Base-by-base conservation (phyloP, 2,888 invertebrate genomes). In the Mesorhabditis spiculigera region DNA sequence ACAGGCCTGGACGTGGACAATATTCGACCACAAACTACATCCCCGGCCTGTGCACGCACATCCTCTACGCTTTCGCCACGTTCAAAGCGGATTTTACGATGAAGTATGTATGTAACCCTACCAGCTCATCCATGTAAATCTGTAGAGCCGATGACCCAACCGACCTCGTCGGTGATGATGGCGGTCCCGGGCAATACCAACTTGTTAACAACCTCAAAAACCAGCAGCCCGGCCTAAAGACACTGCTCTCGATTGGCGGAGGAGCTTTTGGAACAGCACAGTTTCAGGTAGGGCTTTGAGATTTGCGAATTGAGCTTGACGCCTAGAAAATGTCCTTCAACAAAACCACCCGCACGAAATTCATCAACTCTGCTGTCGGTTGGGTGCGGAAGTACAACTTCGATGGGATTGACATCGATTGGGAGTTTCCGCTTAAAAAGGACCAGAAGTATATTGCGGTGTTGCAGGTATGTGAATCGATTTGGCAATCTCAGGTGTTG, bases 31-130 rank as follows among this genome's bases (percentile, higher is more conserved):
- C 95, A 87, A 93, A 95, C 86, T 94, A 96, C 79, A 92, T 93
- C 71, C 92, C 94, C 0, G 92, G 93, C 86, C 90, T 95, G 43
- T 96, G 96, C 88, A 95, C 95, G 0, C 96, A 96, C 88, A 88
- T 96, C 79, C 93, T 96, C 84, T 96, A 93, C 88, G 93, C 96
- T n/a, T 97, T 97, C 87, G 95, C 94, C 3, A 95, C 94, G 93
- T 88, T 96, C 87, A 94, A 94, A 88, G 95, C 95, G 86, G 94
- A 94, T 68, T 82, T 74, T 66, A 81, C 78, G 2, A 76, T 83
- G 43, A 77, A 74, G 28, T 28, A 28, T 28, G 28, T 28, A 28
- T 28, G 28, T 1, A 28, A 28, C 28, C 28, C 28, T 28, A 28
- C 28, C 3, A 28, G 28, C 28, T 28, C 28, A 28, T 28, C 28